Evolutionary conservation across 2,888 invertebrate genomes (phyloP).

Genomic region (Zeuzera pyrina): DNA sequence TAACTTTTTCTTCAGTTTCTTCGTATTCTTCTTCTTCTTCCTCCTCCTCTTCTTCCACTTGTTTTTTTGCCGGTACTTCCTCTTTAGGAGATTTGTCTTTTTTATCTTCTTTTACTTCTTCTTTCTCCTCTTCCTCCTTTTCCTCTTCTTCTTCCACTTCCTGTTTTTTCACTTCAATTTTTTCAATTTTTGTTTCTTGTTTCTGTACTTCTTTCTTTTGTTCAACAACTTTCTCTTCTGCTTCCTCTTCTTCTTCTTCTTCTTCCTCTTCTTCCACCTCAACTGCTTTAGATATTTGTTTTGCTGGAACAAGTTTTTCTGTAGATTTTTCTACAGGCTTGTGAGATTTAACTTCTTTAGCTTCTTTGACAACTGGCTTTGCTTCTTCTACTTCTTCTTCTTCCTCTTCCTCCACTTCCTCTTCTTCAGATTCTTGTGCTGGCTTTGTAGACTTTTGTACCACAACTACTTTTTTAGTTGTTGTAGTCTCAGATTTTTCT

Average conservation of each 20-base stretch:
- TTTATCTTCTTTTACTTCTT: constrained; percentile 15
- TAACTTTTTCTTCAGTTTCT: constrained; percentile 8
- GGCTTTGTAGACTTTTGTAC: constrained; percentile 28
- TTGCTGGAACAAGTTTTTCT: constrained; percentile 1
- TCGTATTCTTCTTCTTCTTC: constrained; percentile 27
- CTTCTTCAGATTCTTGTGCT: constrained; percentile 20
- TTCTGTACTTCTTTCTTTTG: constrained; percentile 11
- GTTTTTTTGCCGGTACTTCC: constrained; percentile 2
- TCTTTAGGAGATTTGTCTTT: constrained; percentile 16
- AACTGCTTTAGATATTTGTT: constrained; percentile 5
- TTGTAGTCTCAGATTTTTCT: constrained; percentile 44
- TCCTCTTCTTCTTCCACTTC: constrained; percentile 13
- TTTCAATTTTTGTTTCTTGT: constrained; percentile 13
- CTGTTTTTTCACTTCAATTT: constrained; percentile 18
- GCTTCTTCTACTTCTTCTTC: constrained; percentile 30
- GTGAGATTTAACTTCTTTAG: constrained; percentile 1
- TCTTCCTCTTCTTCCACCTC: constrained; percentile 13
- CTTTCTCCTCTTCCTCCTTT: constrained; percentile 11
- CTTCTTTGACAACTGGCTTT: constrained; percentile 16
- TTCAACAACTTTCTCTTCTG: constrained; percentile 8
- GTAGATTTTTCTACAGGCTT: neutral
- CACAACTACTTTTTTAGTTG: constrained; percentile 46
- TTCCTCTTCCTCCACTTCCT: constrained; percentile 30
- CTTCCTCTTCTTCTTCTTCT: constrained; percentile 9
- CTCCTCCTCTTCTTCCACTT: constrained; percentile 16